Conservation (phyloP, 2,797 vertebrate genomes). For the Simalia tracyae region DNA sequence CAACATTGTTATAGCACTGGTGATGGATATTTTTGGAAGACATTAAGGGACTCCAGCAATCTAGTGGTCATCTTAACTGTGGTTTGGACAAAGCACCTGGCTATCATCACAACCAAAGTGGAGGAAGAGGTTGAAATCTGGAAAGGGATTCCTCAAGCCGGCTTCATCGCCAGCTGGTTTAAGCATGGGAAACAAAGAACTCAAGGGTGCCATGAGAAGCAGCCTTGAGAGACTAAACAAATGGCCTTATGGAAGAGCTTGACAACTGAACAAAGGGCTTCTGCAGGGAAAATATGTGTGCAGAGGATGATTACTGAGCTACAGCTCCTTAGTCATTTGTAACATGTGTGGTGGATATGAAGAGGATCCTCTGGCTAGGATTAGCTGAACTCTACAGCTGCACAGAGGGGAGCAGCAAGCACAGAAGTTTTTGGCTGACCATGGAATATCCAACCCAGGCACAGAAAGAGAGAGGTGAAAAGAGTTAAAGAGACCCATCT, state of each 20-base stretch:
- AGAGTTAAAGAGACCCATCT: neutral
- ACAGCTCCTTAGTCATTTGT: neutral
- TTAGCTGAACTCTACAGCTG: neutral
- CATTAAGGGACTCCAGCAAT: neutral
- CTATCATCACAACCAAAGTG: neutral
- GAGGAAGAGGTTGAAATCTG: neutral
- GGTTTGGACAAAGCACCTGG: neutral
- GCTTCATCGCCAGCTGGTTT: neutral
- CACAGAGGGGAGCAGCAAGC: neutral
- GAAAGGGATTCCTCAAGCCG: neutral
- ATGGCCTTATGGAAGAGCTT: neutral
- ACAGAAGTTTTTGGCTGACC: neutral
- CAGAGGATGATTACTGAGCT: neutral
- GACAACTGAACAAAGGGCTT: neutral
- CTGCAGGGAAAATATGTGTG: neutral
- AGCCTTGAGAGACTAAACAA: neutral
- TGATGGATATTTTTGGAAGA: neutral
- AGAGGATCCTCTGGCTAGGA: neutral
- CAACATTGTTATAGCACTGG: neutral
- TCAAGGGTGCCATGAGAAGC: neutral
- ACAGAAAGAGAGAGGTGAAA: neutral
- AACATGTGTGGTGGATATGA: neutral
- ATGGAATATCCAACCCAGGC: neutral
- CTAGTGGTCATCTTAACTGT: neutral
- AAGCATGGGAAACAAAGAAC: neutral